A percentile compares a stretch with the other conserved stretches of the same genome.
Conservation (phyloP, 23 tunicate species). For the Botrylloides violaceus region DNA sequence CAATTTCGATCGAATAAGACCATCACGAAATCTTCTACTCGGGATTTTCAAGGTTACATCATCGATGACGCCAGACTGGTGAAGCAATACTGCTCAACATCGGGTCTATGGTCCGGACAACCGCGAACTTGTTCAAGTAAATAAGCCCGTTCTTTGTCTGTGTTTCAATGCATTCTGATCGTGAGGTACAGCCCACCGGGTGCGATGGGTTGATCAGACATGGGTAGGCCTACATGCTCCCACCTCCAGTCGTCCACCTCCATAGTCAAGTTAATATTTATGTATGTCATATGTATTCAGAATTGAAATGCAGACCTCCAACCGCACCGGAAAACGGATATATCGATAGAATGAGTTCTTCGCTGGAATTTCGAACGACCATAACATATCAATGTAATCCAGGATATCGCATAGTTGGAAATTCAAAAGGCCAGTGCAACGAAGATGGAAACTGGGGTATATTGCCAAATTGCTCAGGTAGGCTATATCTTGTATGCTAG, state of each 20-base stretch:
- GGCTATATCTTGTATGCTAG: too few relatives aligned
- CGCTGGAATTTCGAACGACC: neutral
- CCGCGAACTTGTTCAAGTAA: constrained; percentile 11
- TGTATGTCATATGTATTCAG: too few relatives aligned
- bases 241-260: too few relatives aligned
- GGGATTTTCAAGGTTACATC: neutral
- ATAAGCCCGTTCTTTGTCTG: too few relatives aligned
- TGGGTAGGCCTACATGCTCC: neutral
- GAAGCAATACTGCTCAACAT: constrained; percentile 3
- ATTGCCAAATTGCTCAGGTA: constrained; percentile 34
- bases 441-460: constrained; percentile 45
- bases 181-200: neutral
- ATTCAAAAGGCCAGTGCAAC: constrained; percentile 27
- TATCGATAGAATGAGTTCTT: neutral
- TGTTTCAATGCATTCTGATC: neutral
- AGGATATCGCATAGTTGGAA: constrained; percentile 21
- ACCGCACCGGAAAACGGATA: neutral
- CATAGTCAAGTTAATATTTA: too few relatives aligned
- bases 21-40: too few relatives aligned
- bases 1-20: neutral
- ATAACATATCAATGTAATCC: constrained; percentile 24
- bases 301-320: constrained; percentile 2
- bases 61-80: neutral
- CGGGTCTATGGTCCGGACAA: constrained; percentile 6
- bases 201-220: neutral